Evolutionary conservation across 2,797 vertebrate species (phyloP), one percentile per base, ranked within the genome.

Genomic region (Prunella strophiata): DNA sequence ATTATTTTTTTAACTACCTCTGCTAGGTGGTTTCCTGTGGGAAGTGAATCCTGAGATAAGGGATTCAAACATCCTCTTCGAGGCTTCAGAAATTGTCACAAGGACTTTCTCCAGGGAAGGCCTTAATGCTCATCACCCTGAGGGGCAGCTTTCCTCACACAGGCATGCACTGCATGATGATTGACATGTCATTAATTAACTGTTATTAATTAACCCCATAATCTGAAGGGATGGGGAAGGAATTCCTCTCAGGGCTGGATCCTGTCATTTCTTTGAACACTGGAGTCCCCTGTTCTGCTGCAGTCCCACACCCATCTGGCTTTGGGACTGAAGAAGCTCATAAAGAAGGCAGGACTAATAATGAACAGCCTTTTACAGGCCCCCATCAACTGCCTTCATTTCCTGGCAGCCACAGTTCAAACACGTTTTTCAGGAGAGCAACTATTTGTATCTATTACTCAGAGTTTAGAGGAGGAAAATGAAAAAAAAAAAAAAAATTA

Each of bases 121-220:
- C 58, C 70, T 78, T 89, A 80, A 75, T 65, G 76, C 80, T 82
- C 43, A 29, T 45, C 6, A 5, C 66, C 62, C 38, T 1, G 5
- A 87, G 84, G 75, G 91, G 79, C 72, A 85, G 85, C 62, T 62
- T 85, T 72, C 72, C 73, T 82, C 67, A 71, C 15, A 38, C 32
- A 72, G 79, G 4, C 87, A 5, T 17, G 70, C 13, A 1, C 36
- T 78, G 61, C 23, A 2, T 36, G 55, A n/a, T 91, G 91, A 96
- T 63, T 93, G 94, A 61, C 94, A 77, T 59, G 20, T 74, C 55
- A 42, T 84, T 96, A 93, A 95, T 93, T 94, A 91, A 83, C 78
- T 77, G 51, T 50, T 93, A 73, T 76, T 94, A 94, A 96, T 96
- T 96, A 96, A 94, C 94, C 91, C 85, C 43, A 23, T 73, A 74